Evolutionary conservation across 2,888 invertebrate species (phyloP).

Genomic region (Sinelater perroti): DNA sequence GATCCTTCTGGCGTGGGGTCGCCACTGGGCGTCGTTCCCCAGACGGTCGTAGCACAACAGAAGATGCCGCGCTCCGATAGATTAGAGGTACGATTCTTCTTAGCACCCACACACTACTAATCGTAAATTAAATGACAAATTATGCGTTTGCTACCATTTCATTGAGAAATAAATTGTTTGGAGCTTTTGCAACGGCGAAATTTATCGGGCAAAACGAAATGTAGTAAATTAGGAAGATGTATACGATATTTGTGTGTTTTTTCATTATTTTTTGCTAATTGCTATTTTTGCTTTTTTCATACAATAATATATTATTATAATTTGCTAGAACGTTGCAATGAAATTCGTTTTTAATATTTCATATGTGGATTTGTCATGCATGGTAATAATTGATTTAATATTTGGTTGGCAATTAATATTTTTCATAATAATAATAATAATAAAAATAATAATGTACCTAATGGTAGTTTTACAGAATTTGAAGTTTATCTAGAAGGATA

Average conservation of each 20-base stretch:
- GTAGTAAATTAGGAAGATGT: constrained; percentile 15
- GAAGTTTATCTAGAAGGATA: no score
- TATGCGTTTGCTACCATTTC: no score
- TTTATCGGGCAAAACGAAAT: neutral
- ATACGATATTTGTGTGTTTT: neutral
- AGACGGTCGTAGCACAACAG: constrained; percentile 88
- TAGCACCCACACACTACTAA: neutral
- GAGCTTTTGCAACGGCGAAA: constrained; percentile 2
- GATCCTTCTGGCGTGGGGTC: constrained; percentile 84
- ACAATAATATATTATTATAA: no score
- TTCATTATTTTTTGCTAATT: constrained; percentile 17
- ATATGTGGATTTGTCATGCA: no score
- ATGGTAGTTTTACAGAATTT: no score
- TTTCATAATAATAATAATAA: no score
- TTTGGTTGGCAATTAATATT: no score
- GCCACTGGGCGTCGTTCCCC: constrained; percentile 84
- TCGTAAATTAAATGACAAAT: no score
- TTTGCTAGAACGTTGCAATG: no score
- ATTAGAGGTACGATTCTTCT: constrained; percentile 84
- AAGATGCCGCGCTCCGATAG: constrained; percentile 95
- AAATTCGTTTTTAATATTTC: no score
- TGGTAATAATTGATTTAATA: no score
- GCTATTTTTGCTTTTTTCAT: constrained; percentile 26
- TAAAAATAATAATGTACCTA: no score
- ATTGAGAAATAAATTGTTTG: constrained; percentile 16